Conservation (phyloP, 2,888 invertebrate genomes). For the Notocelia uddmanniana region DNA sequence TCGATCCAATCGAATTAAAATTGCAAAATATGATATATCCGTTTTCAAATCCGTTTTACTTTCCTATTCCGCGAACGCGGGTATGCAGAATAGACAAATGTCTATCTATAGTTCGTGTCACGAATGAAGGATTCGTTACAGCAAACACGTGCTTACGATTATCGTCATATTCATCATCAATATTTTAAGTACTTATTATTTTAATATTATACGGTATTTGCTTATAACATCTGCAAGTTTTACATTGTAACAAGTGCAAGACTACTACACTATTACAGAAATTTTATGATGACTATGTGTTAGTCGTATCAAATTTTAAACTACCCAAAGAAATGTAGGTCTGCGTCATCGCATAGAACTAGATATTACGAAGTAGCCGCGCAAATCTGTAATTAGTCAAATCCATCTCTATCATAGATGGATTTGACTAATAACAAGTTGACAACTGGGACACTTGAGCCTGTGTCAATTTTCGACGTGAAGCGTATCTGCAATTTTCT, state of each 20-base stretch:
- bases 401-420: too few species aligned
- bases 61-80: conserved; percentile 39
- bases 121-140: neutral
- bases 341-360: neutral
- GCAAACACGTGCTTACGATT: neutral
- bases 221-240: neutral
- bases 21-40: conserved; percentile 62
- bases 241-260: conserved; percentile 12
- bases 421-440: neutral
- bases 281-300: neutral
- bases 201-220: neutral
- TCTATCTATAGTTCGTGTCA: neutral
- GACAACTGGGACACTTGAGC: neutral
- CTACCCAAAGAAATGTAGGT: neutral
- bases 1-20: conserved; percentile 64
- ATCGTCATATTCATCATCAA: too few species aligned
- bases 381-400: too few species aligned
- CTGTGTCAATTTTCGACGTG: neutral
- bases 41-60: conserved; percentile 57
- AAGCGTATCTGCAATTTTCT: neutral
- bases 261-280: conserved; percentile 15
- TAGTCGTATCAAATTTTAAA: conserved; percentile 12
- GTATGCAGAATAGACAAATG: neutral
- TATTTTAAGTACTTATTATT: too few species aligned
- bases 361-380: neutral